Conservation (phyloP, 2,888 invertebrate genomes). For the Koerneria pararmatus region DNA sequence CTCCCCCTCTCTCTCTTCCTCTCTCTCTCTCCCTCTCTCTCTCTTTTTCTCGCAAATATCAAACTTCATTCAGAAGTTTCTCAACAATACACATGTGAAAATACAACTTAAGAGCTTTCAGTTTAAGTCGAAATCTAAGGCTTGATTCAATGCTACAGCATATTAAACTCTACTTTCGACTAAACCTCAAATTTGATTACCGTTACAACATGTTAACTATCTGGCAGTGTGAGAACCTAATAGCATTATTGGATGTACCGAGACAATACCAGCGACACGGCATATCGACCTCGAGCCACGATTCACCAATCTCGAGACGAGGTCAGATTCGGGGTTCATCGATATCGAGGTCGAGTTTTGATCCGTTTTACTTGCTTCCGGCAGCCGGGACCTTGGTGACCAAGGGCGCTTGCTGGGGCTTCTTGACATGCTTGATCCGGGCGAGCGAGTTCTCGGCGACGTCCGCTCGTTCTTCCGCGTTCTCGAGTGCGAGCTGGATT, state of each 20-base stretch:
- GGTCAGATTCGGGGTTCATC: neutral
- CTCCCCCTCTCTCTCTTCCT: conserved; percentile 3
- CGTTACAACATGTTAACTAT: no score
- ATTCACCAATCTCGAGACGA: neutral
- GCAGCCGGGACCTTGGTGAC: neutral
- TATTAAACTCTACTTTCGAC: no score
- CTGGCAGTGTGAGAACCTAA: no score
- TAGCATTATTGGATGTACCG: no score
- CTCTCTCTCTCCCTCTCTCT: conserved; percentile 11
- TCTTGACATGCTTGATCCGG: conserved; percentile 59
- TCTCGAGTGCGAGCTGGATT: conserved; percentile 71
- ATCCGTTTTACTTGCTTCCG: neutral
- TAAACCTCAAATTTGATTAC: no score
- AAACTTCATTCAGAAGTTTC: neutral
- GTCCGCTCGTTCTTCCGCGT: conserved; percentile 64
- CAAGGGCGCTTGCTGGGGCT: neutral
- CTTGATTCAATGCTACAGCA: no score
- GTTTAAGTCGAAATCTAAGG: no score
- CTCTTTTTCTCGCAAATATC: neutral
- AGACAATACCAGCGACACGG: no score
- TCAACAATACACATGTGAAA: no score
- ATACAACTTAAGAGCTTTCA: no score
- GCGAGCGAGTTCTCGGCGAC: conserved; percentile 62
- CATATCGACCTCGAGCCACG: neutral
- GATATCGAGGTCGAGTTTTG: neutral